phyloP scores from a whole-genome alignment of 2,797 vertebrate genomes.

The Notamacropus eugenii region DNA sequence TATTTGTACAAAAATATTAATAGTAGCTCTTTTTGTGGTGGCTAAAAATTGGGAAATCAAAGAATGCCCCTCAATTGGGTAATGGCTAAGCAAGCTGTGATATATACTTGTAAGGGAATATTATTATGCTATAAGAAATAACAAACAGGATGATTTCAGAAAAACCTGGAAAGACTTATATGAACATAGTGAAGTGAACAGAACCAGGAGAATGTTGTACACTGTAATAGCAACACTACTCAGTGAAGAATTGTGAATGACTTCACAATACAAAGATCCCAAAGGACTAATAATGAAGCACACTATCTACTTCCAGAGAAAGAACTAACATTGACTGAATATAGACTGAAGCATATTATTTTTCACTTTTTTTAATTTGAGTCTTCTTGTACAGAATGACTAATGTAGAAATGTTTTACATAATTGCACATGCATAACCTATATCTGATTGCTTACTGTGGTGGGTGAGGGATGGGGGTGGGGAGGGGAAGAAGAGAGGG shows the following conservation, averaged over 20 bases:
- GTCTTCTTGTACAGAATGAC: neutral
- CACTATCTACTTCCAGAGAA: neutral
- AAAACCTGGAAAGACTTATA: neutral
- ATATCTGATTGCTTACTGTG: neutral
- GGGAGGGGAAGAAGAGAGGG: too few species aligned
- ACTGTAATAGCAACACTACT: neutral
- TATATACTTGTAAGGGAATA: too few species aligned
- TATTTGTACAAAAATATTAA: too few species aligned
- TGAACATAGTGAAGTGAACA: neutral
- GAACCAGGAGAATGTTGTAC: neutral
- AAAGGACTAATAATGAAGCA: neutral
- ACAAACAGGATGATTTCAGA: too few species aligned
- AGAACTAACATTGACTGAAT: neutral
- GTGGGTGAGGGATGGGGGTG: too few species aligned
- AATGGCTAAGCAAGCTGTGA: too few species aligned
- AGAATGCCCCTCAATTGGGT: too few species aligned
- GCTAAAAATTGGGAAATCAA: too few species aligned
- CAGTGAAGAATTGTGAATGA: neutral
- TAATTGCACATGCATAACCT: neutral
- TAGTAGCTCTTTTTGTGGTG: too few species aligned
- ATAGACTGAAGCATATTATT: neutral
- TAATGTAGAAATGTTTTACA: neutral
- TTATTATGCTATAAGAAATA: too few species aligned
- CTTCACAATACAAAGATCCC: neutral
- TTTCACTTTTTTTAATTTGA: neutral